Evolutionary conservation across 2,797 vertebrate genomes (phyloP).

Genomic region (Astyanax mexicanus): DNA sequence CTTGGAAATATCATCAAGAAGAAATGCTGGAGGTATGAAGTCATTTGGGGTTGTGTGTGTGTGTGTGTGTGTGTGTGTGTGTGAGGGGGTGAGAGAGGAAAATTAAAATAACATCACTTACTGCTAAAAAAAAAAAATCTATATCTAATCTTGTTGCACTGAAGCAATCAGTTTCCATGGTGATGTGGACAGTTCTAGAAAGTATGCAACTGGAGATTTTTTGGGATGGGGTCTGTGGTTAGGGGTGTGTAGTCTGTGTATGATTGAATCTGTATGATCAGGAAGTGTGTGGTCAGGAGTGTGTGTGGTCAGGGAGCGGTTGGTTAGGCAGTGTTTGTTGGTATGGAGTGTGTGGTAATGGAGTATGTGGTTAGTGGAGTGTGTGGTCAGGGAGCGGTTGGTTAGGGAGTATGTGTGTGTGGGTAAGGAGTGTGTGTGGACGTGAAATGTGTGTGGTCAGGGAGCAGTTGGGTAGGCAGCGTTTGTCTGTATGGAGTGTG

Average conservation of each 20-base stretch:
- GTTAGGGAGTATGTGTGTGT: too few species aligned
- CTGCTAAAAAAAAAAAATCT: slow-evolving; percentile 4
- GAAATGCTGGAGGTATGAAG: slow-evolving; percentile 94
- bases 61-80: slow-evolving; percentile 10
- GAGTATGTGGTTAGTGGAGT: too few species aligned
- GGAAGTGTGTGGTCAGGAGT: too few species aligned
- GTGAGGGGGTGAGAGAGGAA: slow-evolving; percentile 1
- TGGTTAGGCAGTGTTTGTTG: too few species aligned
- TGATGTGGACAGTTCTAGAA: neutral
- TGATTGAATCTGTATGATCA: too few species aligned
- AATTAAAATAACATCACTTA: slow-evolving; percentile 2
- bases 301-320: too few species aligned
- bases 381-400: too few species aligned
- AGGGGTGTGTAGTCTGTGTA: too few species aligned
- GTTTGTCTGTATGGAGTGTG: slow-evolving; percentile 20
- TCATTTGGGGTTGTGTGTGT: neutral
- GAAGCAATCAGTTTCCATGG: neutral
- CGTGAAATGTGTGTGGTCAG: neutral
- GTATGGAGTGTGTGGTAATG: too few species aligned
- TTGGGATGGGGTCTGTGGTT: too few species aligned
- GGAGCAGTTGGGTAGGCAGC: too few species aligned
- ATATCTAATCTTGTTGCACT: slow-evolving; percentile 1
- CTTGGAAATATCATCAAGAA: slow-evolving; percentile 98
- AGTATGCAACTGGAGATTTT: neutral
- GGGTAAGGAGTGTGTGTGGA: slow-evolving; percentile 28